Evolutionary conservation across 1,140 invertebrate species (phyloP).

Genomic region (Marisa cornuarietis): DNA sequence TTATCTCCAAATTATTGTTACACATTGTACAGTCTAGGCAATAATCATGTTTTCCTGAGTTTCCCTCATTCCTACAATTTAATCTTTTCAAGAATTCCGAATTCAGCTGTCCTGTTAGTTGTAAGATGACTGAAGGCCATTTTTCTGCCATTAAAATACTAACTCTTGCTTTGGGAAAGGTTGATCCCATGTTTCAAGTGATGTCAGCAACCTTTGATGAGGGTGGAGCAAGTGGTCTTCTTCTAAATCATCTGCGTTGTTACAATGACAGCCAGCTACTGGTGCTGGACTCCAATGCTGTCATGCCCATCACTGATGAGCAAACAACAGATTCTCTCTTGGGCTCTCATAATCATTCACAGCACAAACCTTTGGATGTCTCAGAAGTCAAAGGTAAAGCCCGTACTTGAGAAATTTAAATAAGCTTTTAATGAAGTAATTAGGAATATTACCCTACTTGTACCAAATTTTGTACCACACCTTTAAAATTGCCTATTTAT

Average conservation of each 20-base stretch:
- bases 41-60: too few relatives aligned
- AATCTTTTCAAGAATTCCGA: too few relatives aligned
- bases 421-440: too few relatives aligned
- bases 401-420: too few relatives aligned
- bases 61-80: too few relatives aligned
- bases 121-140: too few relatives aligned
- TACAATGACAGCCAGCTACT: constrained; percentile 60
- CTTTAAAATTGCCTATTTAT: neutral
- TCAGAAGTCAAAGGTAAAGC: constrained; percentile 47
- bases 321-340: neutral
- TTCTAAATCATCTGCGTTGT: constrained; percentile 64
- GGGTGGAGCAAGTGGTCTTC: constrained; percentile 64
- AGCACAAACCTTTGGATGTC: constrained; percentile 29
- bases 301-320: constrained; percentile 40
- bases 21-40: too few relatives aligned
- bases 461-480: too few relatives aligned
- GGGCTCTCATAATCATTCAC: constrained; percentile 6
- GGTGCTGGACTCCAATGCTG: constrained; percentile 56
- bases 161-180: constrained; percentile 32
- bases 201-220: constrained; percentile 68
- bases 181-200: constrained; percentile 68
- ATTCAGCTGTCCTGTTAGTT: too few relatives aligned
- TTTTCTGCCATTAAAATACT: too few relatives aligned
- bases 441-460: too few relatives aligned
- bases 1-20: too few relatives aligned